Base-by-base conservation (phyloP, 1,140 invertebrate species). In the Rhynchophorus ferrugineus region DNA sequence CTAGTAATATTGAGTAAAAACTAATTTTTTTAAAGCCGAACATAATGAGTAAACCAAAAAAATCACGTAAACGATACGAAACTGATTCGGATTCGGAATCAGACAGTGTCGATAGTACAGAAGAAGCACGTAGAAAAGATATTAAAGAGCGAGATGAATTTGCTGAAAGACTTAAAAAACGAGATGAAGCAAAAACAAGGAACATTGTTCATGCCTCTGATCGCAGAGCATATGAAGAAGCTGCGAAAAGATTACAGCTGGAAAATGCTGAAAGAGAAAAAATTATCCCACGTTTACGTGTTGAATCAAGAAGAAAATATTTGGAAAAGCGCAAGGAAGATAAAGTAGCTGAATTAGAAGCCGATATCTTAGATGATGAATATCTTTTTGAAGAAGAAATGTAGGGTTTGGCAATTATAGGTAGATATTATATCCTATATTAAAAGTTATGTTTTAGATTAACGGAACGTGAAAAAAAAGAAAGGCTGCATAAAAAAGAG, bases 331-430 rank as follows among this genome's bases (percentile, higher is more conserved):
- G 96, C 44, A 95, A 97, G 75, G 87, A 89, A 45, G 95, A 98
- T 63, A 98, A 99, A 76, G 79, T 98, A 33, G 78, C 84, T n/a
- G 95, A 99, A 69, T 73, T 99, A 29, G 95, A 98, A 75, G 87
- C 82, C 16, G 92, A 95, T 66, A 90, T 99, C 45, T 68, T 82
- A n/a, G 96, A 99, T 71, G 95, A 99, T 75, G 91, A 98, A 72
- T 94, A 91, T 70, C 75, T 98, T 1, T 99, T 98, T 73, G 83
- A 87, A 20, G 88, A 92, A 53, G 79, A 83, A 64, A 76, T 87
- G 83, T 92, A 79, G 78, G 82, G 76, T 51, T 54, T 61, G 37
- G 14, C n/a, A 37, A 20, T 8, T 20, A 29, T 53, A 9, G 17
- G 39, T 16, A 29, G 8, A 6, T 29, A 17, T 3, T 19, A 13